Evolutionary conservation across 37 sponge, comb jelly and placozoan genomes (phyloP).

Genomic region (Agelas oroides): DNA sequence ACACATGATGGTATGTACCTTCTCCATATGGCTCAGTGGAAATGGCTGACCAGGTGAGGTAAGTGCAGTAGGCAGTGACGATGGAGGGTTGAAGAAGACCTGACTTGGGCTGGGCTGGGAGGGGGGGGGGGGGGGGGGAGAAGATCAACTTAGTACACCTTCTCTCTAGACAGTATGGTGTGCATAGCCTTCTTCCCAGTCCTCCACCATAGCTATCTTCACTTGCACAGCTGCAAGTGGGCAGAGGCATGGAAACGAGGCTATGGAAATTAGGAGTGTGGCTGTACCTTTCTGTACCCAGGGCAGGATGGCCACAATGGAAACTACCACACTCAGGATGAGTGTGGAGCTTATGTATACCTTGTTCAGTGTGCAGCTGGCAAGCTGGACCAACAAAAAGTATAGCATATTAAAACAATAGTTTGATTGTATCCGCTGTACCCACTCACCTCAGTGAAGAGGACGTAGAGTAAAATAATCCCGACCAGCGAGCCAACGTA

Average conservation of each 20-base stretch:
- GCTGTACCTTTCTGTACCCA: constrained; percentile 84
- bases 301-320: constrained; percentile 90
- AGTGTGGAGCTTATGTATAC: constrained; percentile 90
- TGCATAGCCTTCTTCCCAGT: too few species aligned
- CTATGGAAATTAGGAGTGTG: neutral
- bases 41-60: constrained; percentile 95
- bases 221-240: too few species aligned
- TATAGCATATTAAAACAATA: too few species aligned
- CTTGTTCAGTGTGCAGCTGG: constrained; percentile 89
- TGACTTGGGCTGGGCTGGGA: constrained; percentile 78
- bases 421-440: neutral
- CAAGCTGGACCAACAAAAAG: constrained; percentile 25
- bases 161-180: too few species aligned
- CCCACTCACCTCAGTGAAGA: constrained; percentile 82
- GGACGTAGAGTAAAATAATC: constrained; percentile 83
- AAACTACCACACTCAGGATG: constrained; percentile 71
- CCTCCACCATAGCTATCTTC: too few species aligned
- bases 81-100: constrained; percentile 93
- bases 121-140: too few species aligned
- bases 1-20: too few species aligned
- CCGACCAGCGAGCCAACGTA: constrained; percentile 76
- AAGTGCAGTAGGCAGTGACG: constrained; percentile 93
- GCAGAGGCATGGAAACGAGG: too few species aligned
- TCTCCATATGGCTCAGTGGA: constrained; percentile 90
- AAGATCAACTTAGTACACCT: too few species aligned